Evolutionary conservation across 2,113 vertebrate species (phyloP).

Genomic region (Epinephelus cyanopodus): DNA sequence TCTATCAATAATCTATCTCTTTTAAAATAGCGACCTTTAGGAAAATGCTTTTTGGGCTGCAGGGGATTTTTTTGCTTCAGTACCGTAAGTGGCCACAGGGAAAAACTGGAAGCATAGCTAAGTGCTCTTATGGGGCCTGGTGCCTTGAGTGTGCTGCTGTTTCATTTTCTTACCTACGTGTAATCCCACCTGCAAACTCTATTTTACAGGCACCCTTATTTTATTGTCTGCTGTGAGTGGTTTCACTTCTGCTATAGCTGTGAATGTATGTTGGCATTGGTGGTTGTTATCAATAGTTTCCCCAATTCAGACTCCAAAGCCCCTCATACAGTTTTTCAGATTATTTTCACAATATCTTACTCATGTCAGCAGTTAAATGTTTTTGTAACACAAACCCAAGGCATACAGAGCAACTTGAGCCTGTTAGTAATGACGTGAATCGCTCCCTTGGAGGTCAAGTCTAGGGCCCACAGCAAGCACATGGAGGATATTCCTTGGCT

Average conservation of each 20-base stretch:
- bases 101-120: no score
- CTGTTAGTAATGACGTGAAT: constrained; percentile 42
- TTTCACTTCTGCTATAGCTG: neutral
- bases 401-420: constrained; percentile 45
- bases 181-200: neutral
- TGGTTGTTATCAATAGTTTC: neutral
- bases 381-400: constrained; percentile 32
- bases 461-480: constrained; percentile 46
- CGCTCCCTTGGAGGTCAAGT: constrained; percentile 64
- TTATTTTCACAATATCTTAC: neutral
- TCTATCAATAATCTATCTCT: no score
- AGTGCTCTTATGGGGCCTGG: no score
- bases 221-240: neutral
- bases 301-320: neutral
- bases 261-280: neutral
- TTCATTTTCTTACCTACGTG: neutral
- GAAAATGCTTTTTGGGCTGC: no score
- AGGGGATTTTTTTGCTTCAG: no score
- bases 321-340: neutral
- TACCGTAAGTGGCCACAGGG: no score
- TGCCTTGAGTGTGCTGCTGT: neutral
- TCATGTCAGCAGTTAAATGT: constrained; percentile 21
- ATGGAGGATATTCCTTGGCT: constrained; percentile 55
- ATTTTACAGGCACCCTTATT: neutral
- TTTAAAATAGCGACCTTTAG: no score